Evolutionary conservation across 2,113 vertebrate genomes (phyloP), one percentile per base, ranked within the genome.

Genomic region (Bubalus kerabau): DNA sequence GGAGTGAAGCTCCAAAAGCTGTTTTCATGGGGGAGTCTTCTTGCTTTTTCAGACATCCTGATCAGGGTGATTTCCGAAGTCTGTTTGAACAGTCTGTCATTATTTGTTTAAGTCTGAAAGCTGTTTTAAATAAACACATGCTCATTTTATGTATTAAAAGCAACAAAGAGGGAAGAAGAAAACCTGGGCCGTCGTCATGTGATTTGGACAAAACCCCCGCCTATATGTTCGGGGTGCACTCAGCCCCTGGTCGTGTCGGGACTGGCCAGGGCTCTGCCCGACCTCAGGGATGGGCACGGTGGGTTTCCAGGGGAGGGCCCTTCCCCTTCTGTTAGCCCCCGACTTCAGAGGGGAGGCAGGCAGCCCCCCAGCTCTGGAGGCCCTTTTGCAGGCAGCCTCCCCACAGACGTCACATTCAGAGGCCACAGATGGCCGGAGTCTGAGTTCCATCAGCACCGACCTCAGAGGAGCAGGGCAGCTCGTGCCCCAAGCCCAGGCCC

Each of bases 61-160:
- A 99, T 99, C 98, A 98, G 98, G 91, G 98, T 90, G 98, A 98
- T 98, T 99, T 98, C 98, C 98, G 97, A 99, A 99, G 98, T 98
- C 98, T 99, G 98, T 99, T 99, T 99, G 98, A 99, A 99, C 98
- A 99, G 98, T 97, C 98, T 98, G 98, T 98, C 98, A 98, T 98
- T 99, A 98, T 99, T 99, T 99, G 98, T 98, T 99, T 99, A 99
- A 98, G 98, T 98, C 91, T 99, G 98, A 99, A 98, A 98, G 98
- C 98, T 98, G 98, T 98, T 99, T 99, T 98, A 99, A 99, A 99
- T 98, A 99, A 99, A 98, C 98, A 98, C 98, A 97, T 96, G 98
- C 97, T 98, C 98, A 98, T 98, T 98, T 98, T 98, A 98, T 98
- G 98, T 98, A 99, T 97, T 98, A 98, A 98, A 98, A 98, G 91